phyloP scores from a whole-genome alignment of 2,888 invertebrate genomes.

The Sclerodermus sp. region DNA sequence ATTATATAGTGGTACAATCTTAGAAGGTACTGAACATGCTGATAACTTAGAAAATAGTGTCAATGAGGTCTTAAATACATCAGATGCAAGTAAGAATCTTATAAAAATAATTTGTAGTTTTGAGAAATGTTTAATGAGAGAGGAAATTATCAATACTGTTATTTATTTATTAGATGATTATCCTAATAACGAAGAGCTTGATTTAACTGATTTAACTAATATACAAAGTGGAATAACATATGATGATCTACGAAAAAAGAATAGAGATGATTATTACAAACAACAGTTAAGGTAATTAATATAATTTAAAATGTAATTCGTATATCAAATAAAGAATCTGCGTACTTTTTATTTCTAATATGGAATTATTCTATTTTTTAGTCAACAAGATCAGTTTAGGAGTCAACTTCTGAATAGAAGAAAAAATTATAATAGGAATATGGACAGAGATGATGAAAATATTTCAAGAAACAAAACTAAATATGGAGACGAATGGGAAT shows the following conservation, averaged over 20 bases:
- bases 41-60: no score
- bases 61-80: background rate
- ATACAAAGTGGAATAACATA: slow-evolving; percentile 11
- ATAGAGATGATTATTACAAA: slow-evolving; percentile 6
- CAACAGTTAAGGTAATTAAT: background rate
- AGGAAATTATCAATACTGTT: background rate
- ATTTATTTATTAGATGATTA: slow-evolving; percentile 1
- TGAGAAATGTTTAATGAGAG: slow-evolving; percentile 2
- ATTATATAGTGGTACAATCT: no score
- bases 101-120: background rate
- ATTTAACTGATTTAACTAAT: background rate
- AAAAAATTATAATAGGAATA: background rate
- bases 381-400: background rate
- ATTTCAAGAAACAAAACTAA: slow-evolving; percentile 3
- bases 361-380: background rate
- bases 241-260: slow-evolving; percentile 14
- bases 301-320: background rate
- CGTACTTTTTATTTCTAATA: background rate
- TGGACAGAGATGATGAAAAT: background rate
- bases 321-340: no score
- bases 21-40: no score
- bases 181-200: background rate
- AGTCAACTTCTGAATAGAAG: no score
- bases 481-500: slow-evolving; percentile 15
- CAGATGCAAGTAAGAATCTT: background rate